Evolutionary conservation across 2,113 vertebrate genomes (phyloP).

Genomic region (Crotophaga sulcirostris): DNA sequence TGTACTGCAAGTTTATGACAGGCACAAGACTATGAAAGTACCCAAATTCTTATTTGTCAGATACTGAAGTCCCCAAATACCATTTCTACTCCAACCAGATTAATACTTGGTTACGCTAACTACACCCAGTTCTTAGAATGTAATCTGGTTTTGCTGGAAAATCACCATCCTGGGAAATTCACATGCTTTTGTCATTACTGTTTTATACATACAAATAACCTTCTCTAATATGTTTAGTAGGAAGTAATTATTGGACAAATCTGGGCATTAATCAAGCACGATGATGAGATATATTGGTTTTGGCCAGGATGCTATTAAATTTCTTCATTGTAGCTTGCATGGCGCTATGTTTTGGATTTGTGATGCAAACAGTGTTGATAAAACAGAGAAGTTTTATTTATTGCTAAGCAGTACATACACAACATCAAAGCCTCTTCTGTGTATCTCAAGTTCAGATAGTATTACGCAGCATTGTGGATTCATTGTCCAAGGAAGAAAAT

Average conservation of each 20-base stretch:
- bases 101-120: background rate
- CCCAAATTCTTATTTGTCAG: background rate
- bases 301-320: background rate
- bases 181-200: background rate
- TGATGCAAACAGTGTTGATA: background rate
- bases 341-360: background rate
- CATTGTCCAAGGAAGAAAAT: background rate
- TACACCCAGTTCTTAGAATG: background rate
- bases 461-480: background rate
- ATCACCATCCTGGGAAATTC: background rate
- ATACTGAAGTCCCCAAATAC: background rate
- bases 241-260: background rate
- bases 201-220: background rate
- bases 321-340: background rate
- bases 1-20: background rate
- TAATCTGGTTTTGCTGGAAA: background rate
- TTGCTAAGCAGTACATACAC: background rate
- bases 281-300: background rate
- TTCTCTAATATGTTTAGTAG: background rate
- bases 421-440: background rate
- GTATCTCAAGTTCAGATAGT: background rate
- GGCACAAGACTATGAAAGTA: background rate
- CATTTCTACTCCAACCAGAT: background rate
- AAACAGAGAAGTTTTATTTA: rapidly evolving
- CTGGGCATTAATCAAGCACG: background rate